Base-by-base conservation (phyloP, 2,797 vertebrate species). In the Petrocephalus schoutedeni region DNA sequence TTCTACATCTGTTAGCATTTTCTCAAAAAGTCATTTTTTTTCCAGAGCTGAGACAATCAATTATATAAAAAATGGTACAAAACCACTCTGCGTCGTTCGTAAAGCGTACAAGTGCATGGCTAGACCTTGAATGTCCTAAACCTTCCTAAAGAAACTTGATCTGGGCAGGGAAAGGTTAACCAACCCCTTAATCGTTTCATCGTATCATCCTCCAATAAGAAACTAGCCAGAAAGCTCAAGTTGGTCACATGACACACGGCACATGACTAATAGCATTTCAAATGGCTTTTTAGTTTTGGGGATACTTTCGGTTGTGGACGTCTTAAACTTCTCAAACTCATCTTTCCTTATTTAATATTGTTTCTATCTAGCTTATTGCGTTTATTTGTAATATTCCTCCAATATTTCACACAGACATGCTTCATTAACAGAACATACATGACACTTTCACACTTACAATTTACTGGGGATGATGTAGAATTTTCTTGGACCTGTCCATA, bases 401-500 rank as follows among this genome's bases (percentile, higher is more conserved):
- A 45, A 77, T 45, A 41, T n/a, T 0, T 14, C 74, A 49, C n/a
- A 57, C 54, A 77, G 36, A n/a, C 16, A 49, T n/a, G 36, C 41
- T 77, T 77, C 74, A 77, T 45, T 41, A 77, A n/a, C 16, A 77
- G 19, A 77, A 49, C 19, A 49, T 6, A 77, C 74, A 49, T 77
- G 6, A 77, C 28, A 6, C 64, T 49, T 14, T 53, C 28, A 87
- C 16, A 84, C 49, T 32, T 83, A 86, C 88, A 67, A 84, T 86
- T 77, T 23, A 32, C 64, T 86, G 53, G 54, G 6, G 91, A 87
- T 86, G 77, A 89, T 36, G 92, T 91, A 88, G 93, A 87, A 89
- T 93, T 93, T 45, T 89, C 92, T 51, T 88, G 92, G 3, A 90
- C 89, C 84, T 91, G 91, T 91, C 91, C 93, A 51, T 92, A 94